Evolutionary conservation across 2,888 invertebrate genomes (phyloP).

Genomic region (Nomada fabriciana): DNA sequence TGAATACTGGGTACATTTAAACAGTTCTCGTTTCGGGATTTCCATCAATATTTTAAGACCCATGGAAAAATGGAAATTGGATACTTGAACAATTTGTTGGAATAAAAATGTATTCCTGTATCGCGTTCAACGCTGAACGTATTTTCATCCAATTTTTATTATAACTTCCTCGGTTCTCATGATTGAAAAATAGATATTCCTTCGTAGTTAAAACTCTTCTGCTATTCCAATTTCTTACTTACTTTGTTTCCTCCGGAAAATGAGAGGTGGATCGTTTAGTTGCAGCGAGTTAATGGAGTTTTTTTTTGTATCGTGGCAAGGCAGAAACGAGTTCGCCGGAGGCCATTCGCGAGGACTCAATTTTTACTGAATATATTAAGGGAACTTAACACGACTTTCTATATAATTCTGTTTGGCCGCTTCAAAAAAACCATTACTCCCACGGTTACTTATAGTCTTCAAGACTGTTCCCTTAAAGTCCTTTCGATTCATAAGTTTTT

Average conservation of each 20-base stretch:
- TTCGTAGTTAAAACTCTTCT: neutral
- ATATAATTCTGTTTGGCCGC: conserved; percentile 8
- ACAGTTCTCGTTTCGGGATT: too few relatives aligned
- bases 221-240: neutral
- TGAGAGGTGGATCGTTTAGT: neutral
- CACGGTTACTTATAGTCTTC: neutral
- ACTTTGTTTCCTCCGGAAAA: neutral
- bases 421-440: conserved; percentile 28
- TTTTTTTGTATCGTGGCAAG: conserved; percentile 10
- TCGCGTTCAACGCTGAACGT: too few relatives aligned
- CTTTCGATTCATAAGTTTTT: neutral
- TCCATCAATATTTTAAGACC: too few relatives aligned
- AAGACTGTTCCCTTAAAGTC: neutral
- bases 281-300: conserved; percentile 22
- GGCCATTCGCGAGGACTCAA: conserved; percentile 6
- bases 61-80: neutral
- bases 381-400: conserved; percentile 6
- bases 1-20: too few relatives aligned
- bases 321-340: neutral
- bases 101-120: too few relatives aligned
- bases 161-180: too few relatives aligned
- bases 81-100: neutral
- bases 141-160: neutral
- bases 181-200: neutral
- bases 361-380: conserved; percentile 25